Base-by-base conservation (phyloP, 2,888 invertebrate genomes). In the Salticus scenicus region DNA sequence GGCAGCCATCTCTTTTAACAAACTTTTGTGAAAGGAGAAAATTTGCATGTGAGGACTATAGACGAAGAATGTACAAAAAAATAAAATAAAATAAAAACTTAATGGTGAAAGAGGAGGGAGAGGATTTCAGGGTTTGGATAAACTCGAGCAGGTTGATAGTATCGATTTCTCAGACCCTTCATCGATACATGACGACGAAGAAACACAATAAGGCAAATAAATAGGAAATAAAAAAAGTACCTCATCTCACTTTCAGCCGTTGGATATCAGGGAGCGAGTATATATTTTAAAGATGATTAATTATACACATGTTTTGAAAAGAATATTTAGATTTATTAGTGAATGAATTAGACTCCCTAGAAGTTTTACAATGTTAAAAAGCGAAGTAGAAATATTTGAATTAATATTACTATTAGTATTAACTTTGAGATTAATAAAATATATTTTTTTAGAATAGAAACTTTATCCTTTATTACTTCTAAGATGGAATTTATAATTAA, bases 161-260 rank as follows among this genome's bases (percentile, higher is more conserved):
- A 82, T 82, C 75, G 82, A 82, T 82, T 82, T 82, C 75, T 69
- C 57, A 28, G n/a, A 41, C 51, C n/a, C 47, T 66, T 42, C 75
- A 75, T 82, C 75, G 82, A 82, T 82, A 81, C 67, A 51, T 69
- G 74, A 69, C 71, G 47, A 27, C 73, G 63, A 41, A 66, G 70
- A 33, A 66, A 80, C 73, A 80, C 73, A 80, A 80, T 80, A 73
- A 67, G n/a, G 42, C 66, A 77, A 77, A 77, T 66, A 80, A 80
- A 80, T 31, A 67, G 27, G 33, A 75, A 77, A 79, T 64, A 67
- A 73, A 41, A 74, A 47, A 31, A 17, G 33, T n/a, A n/a, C n/a
- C 66, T 47, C 47, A 67, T 69, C 77, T 79, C 79, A 71, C 72
- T 72, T 79, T 72, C 72, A 72, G 79, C 79, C 79, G 66, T 28